Conservation (phyloP, 1,140 invertebrate genomes). For the Lerema accius region DNA sequence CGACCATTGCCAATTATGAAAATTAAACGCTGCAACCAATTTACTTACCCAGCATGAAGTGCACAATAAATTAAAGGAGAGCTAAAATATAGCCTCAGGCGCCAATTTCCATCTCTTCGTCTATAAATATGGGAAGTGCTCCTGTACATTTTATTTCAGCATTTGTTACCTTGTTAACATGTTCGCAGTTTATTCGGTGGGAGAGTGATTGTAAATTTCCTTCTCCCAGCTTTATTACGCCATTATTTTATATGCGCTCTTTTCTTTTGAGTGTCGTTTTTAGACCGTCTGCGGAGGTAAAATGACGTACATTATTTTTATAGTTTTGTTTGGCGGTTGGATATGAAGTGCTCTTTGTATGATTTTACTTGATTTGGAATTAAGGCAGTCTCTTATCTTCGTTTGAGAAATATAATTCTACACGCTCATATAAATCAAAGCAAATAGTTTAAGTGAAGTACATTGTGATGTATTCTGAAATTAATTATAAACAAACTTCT, state of each 20-base stretch:
- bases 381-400: neutral
- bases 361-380: conserved; percentile 13
- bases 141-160: conserved; percentile 35
- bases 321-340: conserved; percentile 15
- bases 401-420: neutral
- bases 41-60: conserved; percentile 59
- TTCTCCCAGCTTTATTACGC: conserved; percentile 31
- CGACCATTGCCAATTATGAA: conserved; percentile 58
- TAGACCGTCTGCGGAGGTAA: conserved; percentile 19
- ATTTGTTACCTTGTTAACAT: conserved; percentile 56
- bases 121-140: conserved; percentile 56
- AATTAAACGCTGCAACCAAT: conserved; percentile 66
- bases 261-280: conserved; percentile 30
- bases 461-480: no score
- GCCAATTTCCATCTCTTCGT: conserved; percentile 55
- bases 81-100: conserved; percentile 58
- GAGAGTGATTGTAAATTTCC: conserved; percentile 35
- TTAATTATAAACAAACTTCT: no score
- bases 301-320: conserved; percentile 25
- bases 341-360: conserved; percentile 17
- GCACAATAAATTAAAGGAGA: conserved; percentile 61
- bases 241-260: conserved; percentile 27
- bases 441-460: no score
- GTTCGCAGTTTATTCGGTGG: conserved; percentile 47
- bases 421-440: no score